Evolutionary conservation across 2,113 vertebrate species (phyloP).

Genomic region (Antigone vipio): DNA sequence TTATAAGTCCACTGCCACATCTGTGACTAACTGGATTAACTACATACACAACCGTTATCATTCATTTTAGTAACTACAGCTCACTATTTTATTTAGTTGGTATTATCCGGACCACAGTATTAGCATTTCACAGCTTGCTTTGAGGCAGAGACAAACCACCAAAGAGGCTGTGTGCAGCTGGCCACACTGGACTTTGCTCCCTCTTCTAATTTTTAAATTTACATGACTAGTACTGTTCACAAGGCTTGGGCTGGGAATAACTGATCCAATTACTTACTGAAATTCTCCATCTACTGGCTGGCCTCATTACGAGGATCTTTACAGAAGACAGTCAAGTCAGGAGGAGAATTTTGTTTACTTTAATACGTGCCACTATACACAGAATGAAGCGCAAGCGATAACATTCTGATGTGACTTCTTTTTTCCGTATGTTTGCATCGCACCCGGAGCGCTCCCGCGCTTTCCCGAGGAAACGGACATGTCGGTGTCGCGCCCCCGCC

Average conservation of each 20-base stretch:
- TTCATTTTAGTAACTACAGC: neutral
- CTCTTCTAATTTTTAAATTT: neutral
- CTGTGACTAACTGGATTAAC: neutral
- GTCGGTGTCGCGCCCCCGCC: too few relatives aligned
- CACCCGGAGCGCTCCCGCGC: too few relatives aligned
- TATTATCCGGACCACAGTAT: neutral
- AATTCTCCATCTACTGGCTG: neutral
- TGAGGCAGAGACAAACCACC: neutral
- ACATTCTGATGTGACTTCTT: neutral
- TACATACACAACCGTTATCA: neutral
- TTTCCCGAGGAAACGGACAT: too few relatives aligned
- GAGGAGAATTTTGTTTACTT: neutral
- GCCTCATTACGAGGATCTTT: neutral
- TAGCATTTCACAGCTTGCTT: neutral
- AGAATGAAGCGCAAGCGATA: neutral
- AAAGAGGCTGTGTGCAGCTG: neutral
- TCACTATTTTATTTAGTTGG: neutral
- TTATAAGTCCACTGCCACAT: neutral
- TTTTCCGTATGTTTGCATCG: neutral
- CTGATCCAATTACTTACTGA: neutral
- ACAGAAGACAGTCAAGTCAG: neutral
- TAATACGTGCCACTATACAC: accelerated
- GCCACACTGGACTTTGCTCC: neutral
- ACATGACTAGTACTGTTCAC: neutral
- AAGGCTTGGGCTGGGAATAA: neutral